phyloP scores from a whole-genome alignment of 2,113 vertebrate genomes.

The Donacobius atricapilla region DNA sequence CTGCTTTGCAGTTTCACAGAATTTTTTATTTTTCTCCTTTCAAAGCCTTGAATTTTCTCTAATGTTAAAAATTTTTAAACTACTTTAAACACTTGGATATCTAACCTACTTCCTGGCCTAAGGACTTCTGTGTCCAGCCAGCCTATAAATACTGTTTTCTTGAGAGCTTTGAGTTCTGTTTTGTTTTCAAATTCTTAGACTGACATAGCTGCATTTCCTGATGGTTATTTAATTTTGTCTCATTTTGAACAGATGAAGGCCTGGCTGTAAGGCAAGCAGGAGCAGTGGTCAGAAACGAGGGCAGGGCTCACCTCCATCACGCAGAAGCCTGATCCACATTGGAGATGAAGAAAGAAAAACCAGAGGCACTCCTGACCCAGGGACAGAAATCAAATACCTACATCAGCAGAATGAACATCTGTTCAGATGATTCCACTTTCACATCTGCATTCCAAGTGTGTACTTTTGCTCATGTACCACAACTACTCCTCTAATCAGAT shows the following conservation, averaged over 20 bases:
- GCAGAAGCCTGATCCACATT: neutral
- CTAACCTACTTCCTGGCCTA: neutral
- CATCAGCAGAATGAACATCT: neutral
- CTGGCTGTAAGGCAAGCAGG: neutral
- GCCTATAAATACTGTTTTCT: neutral
- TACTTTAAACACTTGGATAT: neutral
- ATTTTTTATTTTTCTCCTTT: neutral
- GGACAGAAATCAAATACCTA: neutral
- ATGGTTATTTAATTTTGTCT: neutral
- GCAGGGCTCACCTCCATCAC: neutral
- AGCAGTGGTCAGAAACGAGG: neutral
- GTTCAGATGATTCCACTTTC: neutral
- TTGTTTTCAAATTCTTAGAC: neutral
- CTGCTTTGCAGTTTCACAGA: neutral
- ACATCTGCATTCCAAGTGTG: neutral
- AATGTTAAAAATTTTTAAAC: neutral
- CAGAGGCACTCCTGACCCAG: neutral
- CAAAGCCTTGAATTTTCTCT: neutral
- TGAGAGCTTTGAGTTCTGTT: neutral
- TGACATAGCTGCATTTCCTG: neutral
- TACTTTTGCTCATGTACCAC: rapidly evolving
- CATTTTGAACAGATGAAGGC: neutral
- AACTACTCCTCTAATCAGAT: neutral
- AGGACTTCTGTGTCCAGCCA: neutral
- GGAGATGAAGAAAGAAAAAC: neutral